Percentiles rank a stretch among this genome's conserved stretches.
phyloP scores from a whole-genome alignment of 92 coral and sea anemone species.

The Umimayanthus kanabou region DNA sequence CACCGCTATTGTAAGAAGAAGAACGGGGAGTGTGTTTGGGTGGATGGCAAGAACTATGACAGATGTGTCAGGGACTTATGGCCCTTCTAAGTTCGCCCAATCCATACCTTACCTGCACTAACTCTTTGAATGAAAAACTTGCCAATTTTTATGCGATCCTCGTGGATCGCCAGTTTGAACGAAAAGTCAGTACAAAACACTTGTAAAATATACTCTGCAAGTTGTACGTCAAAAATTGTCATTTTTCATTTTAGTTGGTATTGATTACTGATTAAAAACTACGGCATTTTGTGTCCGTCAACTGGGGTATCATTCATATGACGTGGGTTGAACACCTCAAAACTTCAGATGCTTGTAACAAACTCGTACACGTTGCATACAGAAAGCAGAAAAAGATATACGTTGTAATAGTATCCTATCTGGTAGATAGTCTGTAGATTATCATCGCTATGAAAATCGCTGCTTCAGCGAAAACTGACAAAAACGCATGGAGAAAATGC shows the following conservation, averaged over 20 bases:
- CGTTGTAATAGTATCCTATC: too few species aligned
- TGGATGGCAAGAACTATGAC: constrained; percentile 44
- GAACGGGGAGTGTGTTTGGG: constrained; percentile 46
- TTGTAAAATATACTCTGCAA: too few species aligned
- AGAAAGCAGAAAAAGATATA: background rate
- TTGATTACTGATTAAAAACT: background rate
- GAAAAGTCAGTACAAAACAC: background rate
- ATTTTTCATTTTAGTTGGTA: background rate
- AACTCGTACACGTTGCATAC: background rate
- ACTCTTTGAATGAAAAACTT: background rate
- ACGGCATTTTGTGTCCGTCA: background rate
- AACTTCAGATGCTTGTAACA: background rate
- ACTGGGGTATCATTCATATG: background rate
- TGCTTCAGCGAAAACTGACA: background rate
- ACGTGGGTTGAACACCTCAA: background rate
- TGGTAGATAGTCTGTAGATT: too few species aligned
- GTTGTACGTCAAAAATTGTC: background rate
- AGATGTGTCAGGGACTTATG: constrained; percentile 44
- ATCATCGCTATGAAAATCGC: background rate
- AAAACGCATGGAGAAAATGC: background rate
- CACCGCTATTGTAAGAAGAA: constrained; percentile 46
- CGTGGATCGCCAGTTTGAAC: background rate
- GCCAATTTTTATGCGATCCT: background rate
- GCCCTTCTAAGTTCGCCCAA: constrained; percentile 23
- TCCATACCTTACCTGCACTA: background rate